These are phyloP conservation scores for Acanthosoma haemorrhoidale DNA, from an alignment of 2,888 invertebrate genomes.

Conservation along the genomic window DNA sequence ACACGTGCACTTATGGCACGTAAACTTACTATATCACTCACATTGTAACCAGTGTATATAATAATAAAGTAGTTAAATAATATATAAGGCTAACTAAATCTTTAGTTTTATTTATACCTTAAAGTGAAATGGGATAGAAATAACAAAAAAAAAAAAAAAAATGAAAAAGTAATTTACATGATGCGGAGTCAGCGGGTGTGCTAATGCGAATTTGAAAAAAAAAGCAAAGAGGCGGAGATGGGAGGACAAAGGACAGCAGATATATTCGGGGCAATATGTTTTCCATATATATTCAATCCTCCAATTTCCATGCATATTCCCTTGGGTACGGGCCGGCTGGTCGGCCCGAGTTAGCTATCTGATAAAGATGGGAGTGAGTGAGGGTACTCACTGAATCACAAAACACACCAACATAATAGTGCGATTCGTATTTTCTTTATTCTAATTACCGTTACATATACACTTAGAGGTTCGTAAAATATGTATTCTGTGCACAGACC, in stretches of 20 bases:
- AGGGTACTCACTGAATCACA: no score
- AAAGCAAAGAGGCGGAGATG: neutral
- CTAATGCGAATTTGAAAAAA: conserved; percentile 8
- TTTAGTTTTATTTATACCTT: no score
- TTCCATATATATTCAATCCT: conserved; percentile 12
- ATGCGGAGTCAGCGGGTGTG: neutral
- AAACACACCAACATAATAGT: no score
- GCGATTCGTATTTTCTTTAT: no score
- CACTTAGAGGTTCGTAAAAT: no score
- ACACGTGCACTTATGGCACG: no score
- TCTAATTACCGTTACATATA: no score
- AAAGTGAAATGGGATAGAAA: neutral
- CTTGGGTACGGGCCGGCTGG: neutral
- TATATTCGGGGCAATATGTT: conserved; percentile 10
- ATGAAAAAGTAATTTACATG: conserved; percentile 1
- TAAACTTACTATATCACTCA: no score
- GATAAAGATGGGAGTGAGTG: neutral
- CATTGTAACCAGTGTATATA: no score
- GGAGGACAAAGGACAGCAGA: neutral
- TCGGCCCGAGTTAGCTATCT: neutral
- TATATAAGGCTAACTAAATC: no score
- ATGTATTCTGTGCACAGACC: no score
- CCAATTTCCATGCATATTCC: conserved; percentile 14
- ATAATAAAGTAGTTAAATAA: no score
- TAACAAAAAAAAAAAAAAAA: neutral